Evolutionary conservation across 2,797 vertebrate species (phyloP), one percentile per base, ranked within the genome.

Genomic region (Myoxocephalus aenaeus): DNA sequence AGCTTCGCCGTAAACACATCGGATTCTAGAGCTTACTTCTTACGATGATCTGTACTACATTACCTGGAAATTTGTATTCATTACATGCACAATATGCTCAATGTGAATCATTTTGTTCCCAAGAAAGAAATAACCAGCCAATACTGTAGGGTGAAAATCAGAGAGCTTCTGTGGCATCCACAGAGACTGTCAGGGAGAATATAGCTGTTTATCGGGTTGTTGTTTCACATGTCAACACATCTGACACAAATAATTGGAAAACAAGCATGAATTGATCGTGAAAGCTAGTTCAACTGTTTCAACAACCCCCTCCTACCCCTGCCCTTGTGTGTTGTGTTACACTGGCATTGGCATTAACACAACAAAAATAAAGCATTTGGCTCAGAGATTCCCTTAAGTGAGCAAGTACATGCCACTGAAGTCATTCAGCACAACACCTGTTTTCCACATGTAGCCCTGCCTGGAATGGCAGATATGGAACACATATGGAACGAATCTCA

Each of bases 351-450:
- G 70, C 80, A 85, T 89, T 81, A 86, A 81, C 36, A 73, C 79
- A 73, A 82, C 74, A 85, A 80, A 27, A 87, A 85, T 88, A 88
- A 91, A 93, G 83, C 87, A 90, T 81, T 83, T 87, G 88, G 81
- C 75, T 69, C 46, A 62, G 46, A 83, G 85, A 81, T 81, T 89
- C 86, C 86, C 80, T 69, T 56, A 87, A 89, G 86, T 82, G 84
- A 84, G 82, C 64, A 36, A 65, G 46, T 57, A 46, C 68, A 85
- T 75, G 73, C 75, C 58, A 82, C 80, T 75, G 71, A 82, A 90
- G 82, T 84, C 73, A 79, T 80, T 84, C 74, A 85, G 75, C 40
- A 74, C 66, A 87, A 84, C 83, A 84, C 79, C 89, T 88, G 87
- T 85, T 90, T 56, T 85, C 73, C 78, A 81, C 80, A 74, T 78